Conservation (phyloP, 2,113 vertebrate species). For the Sorex fumeus region DNA sequence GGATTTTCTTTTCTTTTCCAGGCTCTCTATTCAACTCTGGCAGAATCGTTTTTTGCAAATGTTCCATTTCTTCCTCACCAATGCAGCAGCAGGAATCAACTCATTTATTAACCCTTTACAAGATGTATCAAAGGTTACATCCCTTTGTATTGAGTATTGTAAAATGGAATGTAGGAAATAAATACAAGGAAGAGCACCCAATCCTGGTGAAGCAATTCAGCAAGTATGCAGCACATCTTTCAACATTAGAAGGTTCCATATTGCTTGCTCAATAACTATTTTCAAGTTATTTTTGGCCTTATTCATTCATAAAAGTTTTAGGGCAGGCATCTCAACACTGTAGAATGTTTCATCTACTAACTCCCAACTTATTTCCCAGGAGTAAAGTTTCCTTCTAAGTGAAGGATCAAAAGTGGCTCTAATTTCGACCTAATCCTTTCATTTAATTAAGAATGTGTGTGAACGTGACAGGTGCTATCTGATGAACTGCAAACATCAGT, state of each 20-base stretch:
- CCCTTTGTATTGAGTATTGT: neutral
- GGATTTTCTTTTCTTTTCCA: constrained; percentile 44
- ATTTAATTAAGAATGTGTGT: neutral
- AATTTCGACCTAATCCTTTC: constrained; percentile 28
- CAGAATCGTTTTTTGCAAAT: constrained; percentile 29
- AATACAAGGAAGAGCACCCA: constrained; percentile 47
- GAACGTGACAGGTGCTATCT: constrained; percentile 14
- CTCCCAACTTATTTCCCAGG: constrained; percentile 42
- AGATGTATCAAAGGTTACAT: neutral
- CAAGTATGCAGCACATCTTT: constrained; percentile 1
- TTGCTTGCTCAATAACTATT: constrained; percentile 53
- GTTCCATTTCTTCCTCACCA: constrained; percentile 27
- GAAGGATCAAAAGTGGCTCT: constrained; percentile 52
- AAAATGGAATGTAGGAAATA: constrained; percentile 56
- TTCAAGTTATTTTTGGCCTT: constrained; percentile 66
- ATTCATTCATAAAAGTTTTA: constrained; percentile 61
- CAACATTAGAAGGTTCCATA: constrained; percentile 29
- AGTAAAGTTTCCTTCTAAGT: constrained; percentile 53
- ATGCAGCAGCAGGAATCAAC: neutral
- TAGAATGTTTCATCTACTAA: constrained; percentile 20
- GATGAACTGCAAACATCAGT: neutral
- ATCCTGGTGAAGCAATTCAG: constrained; percentile 27
- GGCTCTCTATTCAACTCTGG: constrained; percentile 26
- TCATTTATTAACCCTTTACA: constrained; percentile 43
- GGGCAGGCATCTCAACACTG: neutral